Conservation (phyloP, 2,797 vertebrate species). For the Lepidocolaptes lacrymiger region DNA sequence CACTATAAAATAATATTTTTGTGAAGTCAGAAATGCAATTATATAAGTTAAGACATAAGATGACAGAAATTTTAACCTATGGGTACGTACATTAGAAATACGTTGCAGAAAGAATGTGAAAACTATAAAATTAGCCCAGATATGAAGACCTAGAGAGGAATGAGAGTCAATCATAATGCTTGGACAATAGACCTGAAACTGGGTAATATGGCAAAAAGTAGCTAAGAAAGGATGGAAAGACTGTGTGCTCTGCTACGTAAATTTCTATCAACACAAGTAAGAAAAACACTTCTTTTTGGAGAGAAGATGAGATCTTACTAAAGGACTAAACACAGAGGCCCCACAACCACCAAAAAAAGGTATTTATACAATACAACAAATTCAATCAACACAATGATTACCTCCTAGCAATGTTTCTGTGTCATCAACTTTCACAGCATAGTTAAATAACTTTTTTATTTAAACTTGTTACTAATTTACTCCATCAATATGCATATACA, state of each 20-base stretch:
- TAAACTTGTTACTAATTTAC: not conserved
- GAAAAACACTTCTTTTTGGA: not conserved
- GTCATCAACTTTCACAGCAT: not conserved
- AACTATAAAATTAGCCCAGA: not conserved
- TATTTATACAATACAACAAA: not conserved
- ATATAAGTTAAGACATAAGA: not conserved
- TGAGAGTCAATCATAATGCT: not conserved
- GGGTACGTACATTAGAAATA: rapidly evolving
- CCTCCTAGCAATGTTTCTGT: not conserved
- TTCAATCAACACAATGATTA: not conserved
- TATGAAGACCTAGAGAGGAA: not conserved
- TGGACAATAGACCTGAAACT: not conserved
- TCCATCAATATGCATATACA: not conserved
- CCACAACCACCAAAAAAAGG: not conserved
- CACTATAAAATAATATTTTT: not conserved
- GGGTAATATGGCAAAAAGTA: not conserved
- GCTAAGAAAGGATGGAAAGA: not conserved
- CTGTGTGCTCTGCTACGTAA: not conserved
- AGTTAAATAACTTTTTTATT: not conserved
- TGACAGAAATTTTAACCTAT: not conserved
- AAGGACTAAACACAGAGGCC: not conserved
- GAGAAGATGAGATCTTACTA: not conserved
- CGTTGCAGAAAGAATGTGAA: not conserved
- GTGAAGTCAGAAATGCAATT: not conserved
- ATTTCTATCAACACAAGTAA: not conserved